These are phyloP conservation scores for Portunus trituberculatus DNA, from an alignment of 1,140 invertebrate genomes.

Conservation along the genomic window DNA sequence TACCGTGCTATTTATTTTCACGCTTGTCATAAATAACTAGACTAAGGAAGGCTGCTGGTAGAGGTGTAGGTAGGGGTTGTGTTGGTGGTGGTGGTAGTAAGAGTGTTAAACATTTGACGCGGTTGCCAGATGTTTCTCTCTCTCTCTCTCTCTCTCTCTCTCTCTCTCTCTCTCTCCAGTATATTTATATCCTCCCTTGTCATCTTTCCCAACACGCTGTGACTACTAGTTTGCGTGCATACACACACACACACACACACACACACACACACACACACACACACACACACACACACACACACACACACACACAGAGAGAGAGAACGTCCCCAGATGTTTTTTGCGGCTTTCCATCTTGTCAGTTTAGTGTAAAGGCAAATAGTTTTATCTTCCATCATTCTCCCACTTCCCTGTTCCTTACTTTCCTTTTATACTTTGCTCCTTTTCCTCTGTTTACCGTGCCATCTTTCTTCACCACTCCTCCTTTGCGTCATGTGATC, in stretches of 20 bases:
- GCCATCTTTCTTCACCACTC: no score
- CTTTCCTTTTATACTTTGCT: no score
- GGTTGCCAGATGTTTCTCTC: not conserved
- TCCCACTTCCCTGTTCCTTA: no score
- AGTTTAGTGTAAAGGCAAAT: no score
- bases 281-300: conserved; percentile 1
- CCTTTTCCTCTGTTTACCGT: no score
- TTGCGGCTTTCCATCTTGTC: no score
- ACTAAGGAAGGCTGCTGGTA: not conserved
- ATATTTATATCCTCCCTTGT: not conserved
- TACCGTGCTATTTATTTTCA: conserved; percentile 12
- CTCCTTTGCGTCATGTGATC: no score
- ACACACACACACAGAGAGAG: not conserved
- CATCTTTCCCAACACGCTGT: not conserved
- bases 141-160: conserved; percentile 20
- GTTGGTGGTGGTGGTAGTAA: not conserved
- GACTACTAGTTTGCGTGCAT: not conserved
- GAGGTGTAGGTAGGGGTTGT: not conserved
- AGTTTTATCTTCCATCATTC: no score
- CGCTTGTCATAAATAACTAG: not conserved
- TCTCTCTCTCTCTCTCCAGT: not conserved
- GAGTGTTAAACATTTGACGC: not conserved
- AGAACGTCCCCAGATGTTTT: no score
- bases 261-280: conserved; percentile 16
- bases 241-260: not conserved